Base-by-base conservation (phyloP, 2,113 vertebrate genomes). In the Hyla sarda region DNA sequence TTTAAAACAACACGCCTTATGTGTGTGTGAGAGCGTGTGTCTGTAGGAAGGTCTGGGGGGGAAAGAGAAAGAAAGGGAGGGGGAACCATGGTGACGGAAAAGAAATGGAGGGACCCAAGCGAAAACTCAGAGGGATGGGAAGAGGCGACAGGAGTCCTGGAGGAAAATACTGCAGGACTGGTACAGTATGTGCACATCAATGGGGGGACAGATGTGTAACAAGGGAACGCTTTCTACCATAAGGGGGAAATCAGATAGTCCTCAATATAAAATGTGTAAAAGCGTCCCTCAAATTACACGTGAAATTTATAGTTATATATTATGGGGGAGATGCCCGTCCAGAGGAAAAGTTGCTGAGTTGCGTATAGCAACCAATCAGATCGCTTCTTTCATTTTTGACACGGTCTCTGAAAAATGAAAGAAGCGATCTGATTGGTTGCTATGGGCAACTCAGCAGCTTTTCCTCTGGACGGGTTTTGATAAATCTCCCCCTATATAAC, bases 1-100 rank as follows among this genome's bases (percentile, higher is more conserved):
- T 82, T 86, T 82, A 86, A 86, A 86, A 86, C 85, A 86, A 86
- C 77, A 86, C 78, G 85, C 67, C 78, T 86, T 86, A 81, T 86
- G 78, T 86, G 84, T 77, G 83, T 86, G 84, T 86, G 84, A 58
- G 76, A 72, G 65, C 50, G 32, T 76, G 69, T 86, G 83, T 78
- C 74, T 85, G 74, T 78, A 78, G 21, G 60, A 67, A 69, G 28
- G 83, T 69, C 37, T 82, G 67, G 62, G 14, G 32, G 84, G 75
- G 62, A 62, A 69, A 73, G 32, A 37, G 60, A 85, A 17, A 79
- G 74, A 78, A 45, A 78, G 74, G 56, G 62, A 86, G 48, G 25
- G 84, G 50, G 56, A 62, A 37, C 58, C 13, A 75, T n/a, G 6
- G 23, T 67, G 73, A 78, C 7, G 45, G 21, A 73, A 32, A 60